Evolutionary conservation across 2,888 invertebrate genomes (phyloP).

Genomic region (Habroteleia sp.): DNA sequence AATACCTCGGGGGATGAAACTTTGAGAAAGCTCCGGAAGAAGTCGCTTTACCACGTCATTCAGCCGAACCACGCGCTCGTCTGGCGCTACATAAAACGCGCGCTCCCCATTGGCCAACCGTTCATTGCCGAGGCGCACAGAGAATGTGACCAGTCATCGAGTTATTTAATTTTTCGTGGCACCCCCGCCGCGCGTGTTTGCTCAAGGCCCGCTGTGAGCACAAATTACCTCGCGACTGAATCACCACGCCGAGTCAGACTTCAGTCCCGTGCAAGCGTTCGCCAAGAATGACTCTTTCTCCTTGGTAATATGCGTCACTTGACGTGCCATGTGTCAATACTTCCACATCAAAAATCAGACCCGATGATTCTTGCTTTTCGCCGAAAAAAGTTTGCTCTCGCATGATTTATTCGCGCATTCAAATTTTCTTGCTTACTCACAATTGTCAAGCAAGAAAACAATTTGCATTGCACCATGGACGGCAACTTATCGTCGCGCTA

Average conservation of each 20-base stretch:
- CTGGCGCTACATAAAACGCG: constrained; percentile 77
- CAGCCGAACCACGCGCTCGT: constrained; percentile 59
- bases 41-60: constrained; percentile 62
- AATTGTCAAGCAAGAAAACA: constrained; percentile 22
- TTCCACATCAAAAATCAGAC: constrained; percentile 28
- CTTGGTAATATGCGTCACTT: constrained; percentile 54
- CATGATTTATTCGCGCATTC: constrained; percentile 27
- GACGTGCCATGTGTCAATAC: constrained; percentile 63
- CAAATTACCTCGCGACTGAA: constrained; percentile 84
- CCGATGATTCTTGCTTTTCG: constrained; percentile 37
- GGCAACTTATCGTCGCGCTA: constrained; percentile 12
- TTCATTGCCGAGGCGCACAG: constrained; percentile 65
- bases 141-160: constrained; percentile 85
- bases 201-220: constrained; percentile 84
- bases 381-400: constrained; percentile 24
- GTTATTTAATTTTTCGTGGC: constrained; percentile 83
- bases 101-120: constrained; percentile 64
- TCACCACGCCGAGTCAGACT: constrained; percentile 74
- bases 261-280: constrained; percentile 50
- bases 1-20: constrained; percentile 67
- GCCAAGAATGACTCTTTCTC: constrained; percentile 59
- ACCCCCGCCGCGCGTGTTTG: constrained; percentile 83
- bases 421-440: constrained; percentile 14
- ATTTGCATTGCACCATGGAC: constrained; percentile 31
- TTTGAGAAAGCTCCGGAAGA: constrained; percentile 66